phyloP scores from a whole-genome alignment of 2,888 invertebrate species.

The Hypsopygia costalis region DNA sequence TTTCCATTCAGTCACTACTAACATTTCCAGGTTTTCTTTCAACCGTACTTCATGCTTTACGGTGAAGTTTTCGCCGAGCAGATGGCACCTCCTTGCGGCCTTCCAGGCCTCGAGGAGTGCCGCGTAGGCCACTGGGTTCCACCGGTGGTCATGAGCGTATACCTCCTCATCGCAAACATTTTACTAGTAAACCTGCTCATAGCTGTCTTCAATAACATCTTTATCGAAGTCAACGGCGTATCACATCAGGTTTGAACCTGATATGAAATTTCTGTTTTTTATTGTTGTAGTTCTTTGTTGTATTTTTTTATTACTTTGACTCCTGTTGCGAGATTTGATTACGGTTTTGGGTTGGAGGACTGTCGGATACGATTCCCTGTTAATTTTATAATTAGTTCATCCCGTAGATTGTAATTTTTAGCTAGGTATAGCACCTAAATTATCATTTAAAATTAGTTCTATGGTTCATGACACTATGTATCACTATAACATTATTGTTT shows the following conservation, averaged over 20 bases:
- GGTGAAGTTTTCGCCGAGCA: constrained; percentile 99
- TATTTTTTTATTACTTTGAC: constrained; percentile 23
- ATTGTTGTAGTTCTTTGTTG: constrained; percentile 31
- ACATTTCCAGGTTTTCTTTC: constrained; percentile 91
- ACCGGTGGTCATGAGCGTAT: constrained; percentile 97
- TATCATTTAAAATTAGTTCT: neutral
- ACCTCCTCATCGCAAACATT: constrained; percentile 98
- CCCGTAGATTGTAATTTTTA: neutral
- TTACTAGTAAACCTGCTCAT: constrained; percentile 98
- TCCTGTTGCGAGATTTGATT: constrained; percentile 77
- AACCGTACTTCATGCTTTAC: constrained; percentile 99
- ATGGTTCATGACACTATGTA: neutral
- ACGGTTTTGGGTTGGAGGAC: constrained; percentile 15
- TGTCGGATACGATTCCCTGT: constrained; percentile 9
- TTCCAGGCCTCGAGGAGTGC: constrained; percentile 86
- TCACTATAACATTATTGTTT: no score
- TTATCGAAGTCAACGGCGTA: constrained; percentile 96
- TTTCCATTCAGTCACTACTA: constrained; percentile 41
- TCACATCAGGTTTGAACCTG: constrained; percentile 91
- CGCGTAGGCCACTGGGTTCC: constrained; percentile 96
- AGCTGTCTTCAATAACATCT: constrained; percentile 99
- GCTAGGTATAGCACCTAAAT: constrained; percentile 9
- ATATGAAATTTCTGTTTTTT: constrained; percentile 10
- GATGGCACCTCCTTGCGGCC: constrained; percentile 96
- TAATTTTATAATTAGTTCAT: neutral